phyloP scores from a whole-genome alignment of 2,888 invertebrate species.

The Mantis religiosa region DNA sequence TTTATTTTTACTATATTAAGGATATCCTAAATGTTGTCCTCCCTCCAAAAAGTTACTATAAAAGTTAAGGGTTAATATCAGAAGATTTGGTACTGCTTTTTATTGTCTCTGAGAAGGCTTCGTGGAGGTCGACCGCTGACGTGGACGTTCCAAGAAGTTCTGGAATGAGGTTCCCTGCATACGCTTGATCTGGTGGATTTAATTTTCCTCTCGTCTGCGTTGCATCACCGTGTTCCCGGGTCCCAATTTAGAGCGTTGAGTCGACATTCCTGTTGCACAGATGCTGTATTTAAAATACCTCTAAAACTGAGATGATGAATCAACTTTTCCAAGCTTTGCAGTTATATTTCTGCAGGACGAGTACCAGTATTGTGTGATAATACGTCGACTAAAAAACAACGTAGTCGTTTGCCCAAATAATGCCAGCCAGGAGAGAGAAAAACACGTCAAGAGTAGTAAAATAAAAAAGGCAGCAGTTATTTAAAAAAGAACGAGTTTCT shows the following conservation, averaged over 20 bases:
- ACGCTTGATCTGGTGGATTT: neutral
- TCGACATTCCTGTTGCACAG: neutral
- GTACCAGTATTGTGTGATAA: neutral
- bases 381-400: neutral
- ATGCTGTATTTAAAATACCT: neutral
- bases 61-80: no score
- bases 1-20: no score
- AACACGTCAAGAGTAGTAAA: neutral
- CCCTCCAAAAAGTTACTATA: no score
- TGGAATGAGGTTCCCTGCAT: neutral
- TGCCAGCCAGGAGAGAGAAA: neutral
- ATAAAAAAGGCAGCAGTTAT: neutral
- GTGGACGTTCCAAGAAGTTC: neutral
- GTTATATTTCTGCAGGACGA: neutral
- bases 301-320: neutral
- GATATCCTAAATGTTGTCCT: no score
- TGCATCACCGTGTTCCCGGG: neutral
- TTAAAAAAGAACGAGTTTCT: neutral
- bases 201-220: neutral
- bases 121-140: neutral
- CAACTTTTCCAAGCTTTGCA: neutral
- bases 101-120: neutral
- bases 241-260: neutral
- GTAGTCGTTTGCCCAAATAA: neutral
- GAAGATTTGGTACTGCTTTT: no score